Evolutionary conservation across 2,113 vertebrate species (phyloP), one percentile per base, ranked within the genome.

Genomic region (Thamnaconus septentrionalis): DNA sequence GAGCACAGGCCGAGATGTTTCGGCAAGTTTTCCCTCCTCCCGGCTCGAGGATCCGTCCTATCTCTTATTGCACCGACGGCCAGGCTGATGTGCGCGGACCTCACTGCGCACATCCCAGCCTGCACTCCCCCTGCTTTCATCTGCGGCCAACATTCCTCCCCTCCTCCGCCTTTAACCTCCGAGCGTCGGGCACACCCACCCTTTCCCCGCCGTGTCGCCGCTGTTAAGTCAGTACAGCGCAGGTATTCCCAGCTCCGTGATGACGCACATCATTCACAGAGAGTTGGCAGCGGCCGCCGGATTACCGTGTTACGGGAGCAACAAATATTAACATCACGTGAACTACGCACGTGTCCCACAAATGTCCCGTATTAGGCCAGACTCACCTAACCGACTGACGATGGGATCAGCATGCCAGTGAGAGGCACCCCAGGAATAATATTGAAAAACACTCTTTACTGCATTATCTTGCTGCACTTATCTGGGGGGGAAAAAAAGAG

Each of bases 101-200:
- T 31, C 81, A 82, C 48, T 82, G 78, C 80, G 77, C 81, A 79
- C 75, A 78, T 81, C 76, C 55, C 64, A 66, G 73, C 68, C 63
- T 64, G 67, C 12, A 10, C 64, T 64, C 12, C 18, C 18, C 18
- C 56, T 0, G 59, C 87, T 88, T 86, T 90, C 75, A 88, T 90
- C 82, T 73, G 48, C 56, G 1, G 83, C 87, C 87, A 90, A 80
- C 82, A 87, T 86, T 87, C 89, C 69, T 85, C 66, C 55, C 48
- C 59, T 73, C 75, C 69, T 68, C 73, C 57, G 65, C 62, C 80
- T 75, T 70, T 31, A 31, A 78, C 77, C 82, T 75, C 71, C 69
- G 61, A 4, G 41, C 70, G 62, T 6, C 46, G 10, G 70, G 46
- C 81, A 71, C 83, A 71, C 81, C 82, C 81, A 31, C 18, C 18